Evolutionary conservation across 1,140 invertebrate genomes (phyloP).

Genomic region (Ectropis grisescens): DNA sequence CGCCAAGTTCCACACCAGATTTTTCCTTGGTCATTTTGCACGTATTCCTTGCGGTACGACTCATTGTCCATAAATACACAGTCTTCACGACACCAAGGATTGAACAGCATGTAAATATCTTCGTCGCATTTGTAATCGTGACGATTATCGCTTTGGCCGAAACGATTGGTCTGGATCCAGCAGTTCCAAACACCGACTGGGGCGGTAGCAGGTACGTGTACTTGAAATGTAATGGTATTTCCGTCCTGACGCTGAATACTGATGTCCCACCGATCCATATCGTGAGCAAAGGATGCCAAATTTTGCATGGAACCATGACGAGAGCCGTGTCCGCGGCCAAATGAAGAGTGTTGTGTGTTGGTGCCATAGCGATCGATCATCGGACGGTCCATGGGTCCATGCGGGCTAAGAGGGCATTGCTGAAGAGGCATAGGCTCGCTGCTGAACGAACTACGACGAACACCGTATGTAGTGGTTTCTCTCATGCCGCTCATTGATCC

Average conservation of each 20-base stretch:
- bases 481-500: conserved; percentile 47
- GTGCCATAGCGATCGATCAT: conserved; percentile 48
- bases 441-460: conserved; percentile 61
- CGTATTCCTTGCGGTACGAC: conserved; percentile 76
- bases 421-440: conserved; percentile 55
- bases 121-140: conserved; percentile 72
- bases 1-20: conserved; percentile 81
- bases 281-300: conserved; percentile 59
- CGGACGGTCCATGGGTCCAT: conserved; percentile 51
- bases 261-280: conserved; percentile 74
- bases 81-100: conserved; percentile 84
- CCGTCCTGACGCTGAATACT: conserved; percentile 72
- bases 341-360: conserved; percentile 43
- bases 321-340: conserved; percentile 46
- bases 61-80: conserved; percentile 78
- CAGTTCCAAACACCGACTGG: conserved; percentile 80
- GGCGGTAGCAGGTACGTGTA: conserved; percentile 73
- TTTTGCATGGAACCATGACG: conserved; percentile 62
- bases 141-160: conserved; percentile 64
- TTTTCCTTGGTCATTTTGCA: conserved; percentile 82
- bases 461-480: conserved; percentile 52
- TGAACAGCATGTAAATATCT: conserved; percentile 83
- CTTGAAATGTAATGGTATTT: conserved; percentile 73
- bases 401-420: conserved; percentile 61
- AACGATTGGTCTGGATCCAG: conserved; percentile 72